Evolutionary conservation across 2,888 invertebrate species (phyloP).

Genomic region (Amphipoea oculea): DNA sequence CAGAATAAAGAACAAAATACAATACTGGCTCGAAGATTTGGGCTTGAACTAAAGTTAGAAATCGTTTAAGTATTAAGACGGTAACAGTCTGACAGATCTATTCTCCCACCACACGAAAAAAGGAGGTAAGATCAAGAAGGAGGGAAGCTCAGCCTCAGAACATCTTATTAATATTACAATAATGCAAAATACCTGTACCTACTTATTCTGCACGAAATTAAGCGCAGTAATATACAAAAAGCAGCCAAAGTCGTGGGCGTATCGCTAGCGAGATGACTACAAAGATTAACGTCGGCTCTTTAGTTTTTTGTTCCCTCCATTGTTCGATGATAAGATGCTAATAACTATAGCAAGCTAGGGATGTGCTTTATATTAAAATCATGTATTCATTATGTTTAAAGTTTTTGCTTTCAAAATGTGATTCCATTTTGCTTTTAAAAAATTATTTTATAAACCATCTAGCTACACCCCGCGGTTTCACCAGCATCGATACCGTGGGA

Average conservation of each 20-base stretch:
- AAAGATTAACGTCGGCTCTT: conserved; percentile 69
- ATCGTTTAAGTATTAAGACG: not conserved
- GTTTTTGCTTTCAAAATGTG: not conserved
- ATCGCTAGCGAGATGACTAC: conserved; percentile 63
- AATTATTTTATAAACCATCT: not conserved
- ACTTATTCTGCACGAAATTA: conserved; percentile 13
- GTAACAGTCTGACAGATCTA: not conserved
- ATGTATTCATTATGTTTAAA: not conserved
- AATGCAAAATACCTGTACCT: conserved; percentile 14
- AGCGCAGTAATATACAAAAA: conserved; percentile 33
- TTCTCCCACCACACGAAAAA: not conserved
- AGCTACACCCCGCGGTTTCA: no score
- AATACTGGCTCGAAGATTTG: not conserved
- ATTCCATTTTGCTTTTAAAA: not conserved
- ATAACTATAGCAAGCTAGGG: conserved; percentile 68
- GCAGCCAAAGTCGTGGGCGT: conserved; percentile 45
- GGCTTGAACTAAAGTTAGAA: not conserved
- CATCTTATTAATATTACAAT: conserved; percentile 18
- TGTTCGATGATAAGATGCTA: conserved; percentile 72
- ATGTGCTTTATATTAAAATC: conserved; percentile 31
- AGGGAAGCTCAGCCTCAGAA: not conserved
- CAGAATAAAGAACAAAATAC: not conserved
- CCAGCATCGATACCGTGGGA: no score
- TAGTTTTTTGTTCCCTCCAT: conserved; percentile 70
- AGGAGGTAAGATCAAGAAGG: not conserved